A percentile compares a stretch with the other conserved stretches of the same genome.
Conservation (phyloP, 2,113 vertebrate species). For the Isurus oxyrinchus region DNA sequence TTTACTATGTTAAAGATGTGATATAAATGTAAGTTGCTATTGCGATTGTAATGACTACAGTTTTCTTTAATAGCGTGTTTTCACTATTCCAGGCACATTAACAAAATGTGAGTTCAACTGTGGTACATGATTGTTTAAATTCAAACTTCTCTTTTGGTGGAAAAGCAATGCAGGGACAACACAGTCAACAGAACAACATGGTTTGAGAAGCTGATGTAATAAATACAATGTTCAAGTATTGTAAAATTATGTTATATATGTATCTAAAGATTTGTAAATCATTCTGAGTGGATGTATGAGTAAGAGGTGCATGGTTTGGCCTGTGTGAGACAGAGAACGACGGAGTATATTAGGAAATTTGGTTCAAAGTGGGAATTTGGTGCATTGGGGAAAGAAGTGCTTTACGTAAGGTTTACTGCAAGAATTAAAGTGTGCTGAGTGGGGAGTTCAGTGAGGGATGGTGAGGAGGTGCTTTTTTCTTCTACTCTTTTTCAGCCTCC, state of each 20-base stretch:
- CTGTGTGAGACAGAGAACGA: too few relatives aligned
- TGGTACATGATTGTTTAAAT: not conserved
- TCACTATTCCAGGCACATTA: too few relatives aligned
- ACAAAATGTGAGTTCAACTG: not conserved
- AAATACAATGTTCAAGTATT: not conserved
- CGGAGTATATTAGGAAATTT: too few relatives aligned
- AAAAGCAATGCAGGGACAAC: not conserved
- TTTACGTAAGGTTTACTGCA: too few relatives aligned
- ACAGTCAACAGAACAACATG: not conserved
- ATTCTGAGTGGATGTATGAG: not conserved
- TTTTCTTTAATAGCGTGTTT: too few relatives aligned
- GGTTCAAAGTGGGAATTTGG: too few relatives aligned
- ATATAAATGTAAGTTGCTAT: not conserved
- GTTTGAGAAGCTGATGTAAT: not conserved
- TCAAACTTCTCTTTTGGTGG: not conserved
- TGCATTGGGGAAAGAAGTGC: too few relatives aligned
- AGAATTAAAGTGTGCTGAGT: too few relatives aligned
- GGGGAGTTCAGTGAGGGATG: too few relatives aligned
- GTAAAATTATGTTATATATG: not conserved
- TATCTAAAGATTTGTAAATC: not conserved
- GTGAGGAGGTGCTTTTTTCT: too few relatives aligned
- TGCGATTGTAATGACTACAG: not conserved
- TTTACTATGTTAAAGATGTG: not conserved
- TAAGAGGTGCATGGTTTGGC: too few relatives aligned
- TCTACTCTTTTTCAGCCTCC: too few relatives aligned